Evolutionary conservation across 1,140 invertebrate species (phyloP).

Genomic region (Papilio helenus): DNA sequence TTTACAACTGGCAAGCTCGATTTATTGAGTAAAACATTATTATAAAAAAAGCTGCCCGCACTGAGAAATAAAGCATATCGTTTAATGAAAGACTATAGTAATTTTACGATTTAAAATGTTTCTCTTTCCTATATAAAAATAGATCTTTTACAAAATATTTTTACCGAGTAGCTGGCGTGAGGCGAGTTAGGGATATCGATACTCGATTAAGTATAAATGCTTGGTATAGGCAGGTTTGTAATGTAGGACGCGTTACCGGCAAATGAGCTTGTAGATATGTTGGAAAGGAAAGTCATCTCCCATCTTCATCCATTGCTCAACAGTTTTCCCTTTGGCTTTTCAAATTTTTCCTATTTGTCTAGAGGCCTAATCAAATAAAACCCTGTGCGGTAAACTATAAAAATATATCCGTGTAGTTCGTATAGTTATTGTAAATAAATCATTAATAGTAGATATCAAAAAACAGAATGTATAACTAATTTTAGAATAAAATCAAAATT

Average conservation of each 20-base stretch:
- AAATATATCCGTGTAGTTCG: not conserved
- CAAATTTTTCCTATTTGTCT: conserved; percentile 34
- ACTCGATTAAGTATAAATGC: conserved; percentile 43
- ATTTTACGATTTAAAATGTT: conserved; percentile 73
- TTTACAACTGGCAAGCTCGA: not conserved
- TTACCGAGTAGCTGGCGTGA: conserved; percentile 56
- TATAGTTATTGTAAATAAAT: conserved; percentile 34
- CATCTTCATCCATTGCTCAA: conserved; percentile 47
- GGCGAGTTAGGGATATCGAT: conserved; percentile 50
- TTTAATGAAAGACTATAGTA: conserved; percentile 78
- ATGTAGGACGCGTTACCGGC: conserved; percentile 55
- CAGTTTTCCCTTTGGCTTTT: conserved; percentile 32
- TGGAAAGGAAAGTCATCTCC: conserved; percentile 44
- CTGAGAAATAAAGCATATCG: conserved; percentile 80
- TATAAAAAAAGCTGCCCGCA: conserved; percentile 71
- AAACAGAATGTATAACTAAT: conserved; percentile 17
- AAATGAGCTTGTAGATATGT: conserved; percentile 66
- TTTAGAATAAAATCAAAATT: not conserved
- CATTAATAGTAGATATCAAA: conserved; percentile 1
- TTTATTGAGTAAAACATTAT: not conserved
- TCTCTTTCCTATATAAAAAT: conserved; percentile 80
- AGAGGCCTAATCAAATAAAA: conserved; percentile 35
- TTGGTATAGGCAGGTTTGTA: conserved; percentile 54
- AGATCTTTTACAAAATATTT: conserved; percentile 79
- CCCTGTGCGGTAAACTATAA: not conserved